A percentile compares a stretch with the other conserved stretches of the same genome.
phyloP scores from a whole-genome alignment of 35 echinoderm and acorn worm species.

The Heliocidaris erythrogramma region DNA sequence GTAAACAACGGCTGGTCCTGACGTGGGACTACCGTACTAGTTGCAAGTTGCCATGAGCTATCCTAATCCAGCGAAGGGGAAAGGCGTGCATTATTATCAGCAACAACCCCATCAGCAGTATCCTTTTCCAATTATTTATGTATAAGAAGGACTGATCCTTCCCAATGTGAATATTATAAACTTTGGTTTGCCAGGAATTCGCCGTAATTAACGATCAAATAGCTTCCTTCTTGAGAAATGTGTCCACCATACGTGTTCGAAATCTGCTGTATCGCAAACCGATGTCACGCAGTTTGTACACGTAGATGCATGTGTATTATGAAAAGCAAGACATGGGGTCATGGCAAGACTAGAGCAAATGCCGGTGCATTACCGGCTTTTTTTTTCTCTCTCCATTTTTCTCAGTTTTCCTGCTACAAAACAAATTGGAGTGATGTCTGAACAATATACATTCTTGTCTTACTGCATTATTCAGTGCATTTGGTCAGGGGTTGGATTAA shows the following conservation, averaged over 20 bases:
- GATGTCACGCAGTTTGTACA: neutral
- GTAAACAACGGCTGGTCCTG: slow-evolving; percentile 66
- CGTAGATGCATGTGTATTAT: neutral
- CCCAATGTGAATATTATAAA: neutral
- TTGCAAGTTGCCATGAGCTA: slow-evolving; percentile 71
- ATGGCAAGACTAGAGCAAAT: neutral
- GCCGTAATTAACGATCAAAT: neutral
- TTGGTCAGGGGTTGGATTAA: too few species aligned
- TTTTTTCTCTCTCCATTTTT: neutral
- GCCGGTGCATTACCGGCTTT: neutral
- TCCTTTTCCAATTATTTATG: neutral
- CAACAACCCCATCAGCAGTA: slow-evolving; percentile 27
- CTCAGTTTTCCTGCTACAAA: too few species aligned
- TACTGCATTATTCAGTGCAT: too few species aligned
- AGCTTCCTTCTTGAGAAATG: neutral
- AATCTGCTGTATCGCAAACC: neutral
- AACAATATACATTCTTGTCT: too few species aligned
- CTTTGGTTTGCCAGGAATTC: neutral
- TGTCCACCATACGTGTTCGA: neutral
- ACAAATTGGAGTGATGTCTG: too few species aligned
- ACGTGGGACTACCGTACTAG: slow-evolving; percentile 64
- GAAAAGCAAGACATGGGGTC: neutral
- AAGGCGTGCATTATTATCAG: neutral
- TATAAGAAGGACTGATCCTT: neutral
- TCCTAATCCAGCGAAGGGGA: slow-evolving; percentile 32